These are phyloP conservation scores for Heliconius nattereri DNA, from an alignment of 1,140 invertebrate species.

Conservation along the genomic window DNA sequence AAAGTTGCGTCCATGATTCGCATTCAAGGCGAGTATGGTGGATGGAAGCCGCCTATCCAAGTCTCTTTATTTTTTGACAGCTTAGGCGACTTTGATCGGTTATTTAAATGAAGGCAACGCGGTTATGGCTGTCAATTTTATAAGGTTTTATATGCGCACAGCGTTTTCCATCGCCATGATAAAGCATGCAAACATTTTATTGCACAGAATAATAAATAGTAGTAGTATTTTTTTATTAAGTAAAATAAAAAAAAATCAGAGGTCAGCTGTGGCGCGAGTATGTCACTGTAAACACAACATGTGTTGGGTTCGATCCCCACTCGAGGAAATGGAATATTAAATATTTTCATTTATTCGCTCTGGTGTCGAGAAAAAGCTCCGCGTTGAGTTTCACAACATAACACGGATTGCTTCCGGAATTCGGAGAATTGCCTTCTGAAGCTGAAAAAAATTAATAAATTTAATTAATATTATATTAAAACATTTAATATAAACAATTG, in stretches of 20 bases:
- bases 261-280: too few species aligned
- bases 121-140: conserved; percentile 69
- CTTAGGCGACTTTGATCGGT: conserved; percentile 66
- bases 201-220: not conserved
- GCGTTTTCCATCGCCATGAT: conserved; percentile 28
- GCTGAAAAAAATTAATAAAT: too few species aligned
- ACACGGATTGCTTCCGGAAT: too few species aligned
- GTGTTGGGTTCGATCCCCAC: too few species aligned
- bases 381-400: too few species aligned
- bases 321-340: too few species aligned
- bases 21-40: conserved; percentile 56
- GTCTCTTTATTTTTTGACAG: conserved; percentile 69
- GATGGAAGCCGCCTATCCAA: conserved; percentile 62
- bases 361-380: too few species aligned
- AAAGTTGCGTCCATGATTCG: conserved; percentile 55
- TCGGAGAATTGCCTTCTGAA: too few species aligned
- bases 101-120: conserved; percentile 73
- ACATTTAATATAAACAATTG: not conserved
- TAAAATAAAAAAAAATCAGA: not conserved
- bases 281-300: too few species aligned
- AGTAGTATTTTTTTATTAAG: not conserved
- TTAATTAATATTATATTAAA: too few species aligned
- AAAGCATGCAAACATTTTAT: not conserved
- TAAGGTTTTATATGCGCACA: conserved; percentile 52
- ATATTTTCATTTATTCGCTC: too few species aligned